Evolutionary conservation across 2,888 invertebrate species (phyloP), one percentile per base, ranked within the genome.

Genomic region (Selenia dentaria): DNA sequence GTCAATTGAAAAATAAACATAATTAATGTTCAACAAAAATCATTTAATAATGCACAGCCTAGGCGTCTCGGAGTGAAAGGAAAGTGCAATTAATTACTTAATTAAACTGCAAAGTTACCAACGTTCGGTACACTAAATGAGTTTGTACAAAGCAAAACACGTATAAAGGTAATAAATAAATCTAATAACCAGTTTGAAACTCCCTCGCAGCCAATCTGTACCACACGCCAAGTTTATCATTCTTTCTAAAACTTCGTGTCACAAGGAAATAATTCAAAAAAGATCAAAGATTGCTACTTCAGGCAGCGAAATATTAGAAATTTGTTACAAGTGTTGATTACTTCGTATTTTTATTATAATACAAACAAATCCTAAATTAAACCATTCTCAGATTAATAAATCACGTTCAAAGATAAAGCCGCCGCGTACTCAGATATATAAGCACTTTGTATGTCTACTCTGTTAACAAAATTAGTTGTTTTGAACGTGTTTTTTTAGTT

Each of bases 171-270:
- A 67, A 70, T 68, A 72, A 70, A 74, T 70, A 73, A 70, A 75
- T 74, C 67, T 67, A 58, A n/a, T n/a, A n/a, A 62, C 52, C 52
- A 74, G 65, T 74, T 71, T 66, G 53, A 61, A 66, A 74, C 67
- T 70, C 68, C 67, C 48, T 42, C 51, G 58, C 51, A 59, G 62
- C 59, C 64, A 67, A 71, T 72, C 64, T 68, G 63, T 35, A 39
- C 18, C 18, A n/a, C 16, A 22, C 2, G 8, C 38, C 35, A 47
- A 35, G 43, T 18, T 40, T 34, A 37, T 45, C 31, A 48, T 55
- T 54, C 51, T 45, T 47, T 10, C 44, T 9, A 47, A 41, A 25
- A 22, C 14, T 40, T 38, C 33, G 24, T 25, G 28, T 42, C 36
- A 50, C 51, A 47, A 46, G 47, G 28, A 37, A 40, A 47, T 46